phyloP scores from a whole-genome alignment of 1,140 invertebrate species.

The Meloidogyne chitwoodi region DNA sequence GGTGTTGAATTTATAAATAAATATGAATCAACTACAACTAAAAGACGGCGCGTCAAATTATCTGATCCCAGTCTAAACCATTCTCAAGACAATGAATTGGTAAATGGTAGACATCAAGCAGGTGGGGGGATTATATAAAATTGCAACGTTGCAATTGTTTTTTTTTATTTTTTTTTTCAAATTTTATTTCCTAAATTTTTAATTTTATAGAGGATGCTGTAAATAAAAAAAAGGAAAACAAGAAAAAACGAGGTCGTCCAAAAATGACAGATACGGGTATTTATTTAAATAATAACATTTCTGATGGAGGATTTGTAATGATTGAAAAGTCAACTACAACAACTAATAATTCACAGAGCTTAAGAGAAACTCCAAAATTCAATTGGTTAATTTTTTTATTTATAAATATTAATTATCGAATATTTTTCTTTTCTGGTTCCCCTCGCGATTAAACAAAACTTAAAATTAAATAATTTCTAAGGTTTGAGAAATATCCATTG shows the following conservation, averaged over 20 bases:
- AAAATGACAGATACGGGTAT: background rate
- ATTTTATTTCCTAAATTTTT: background rate
- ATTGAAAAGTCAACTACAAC: background rate
- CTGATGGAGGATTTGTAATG: background rate
- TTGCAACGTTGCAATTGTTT: background rate
- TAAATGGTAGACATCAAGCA: background rate
- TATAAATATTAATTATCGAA: background rate
- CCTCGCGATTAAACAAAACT: too few species aligned
- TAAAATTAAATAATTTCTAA: background rate
- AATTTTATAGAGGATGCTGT: background rate
- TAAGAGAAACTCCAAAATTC: background rate
- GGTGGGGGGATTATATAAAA: background rate
- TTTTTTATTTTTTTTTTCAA: background rate
- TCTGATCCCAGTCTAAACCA: background rate
- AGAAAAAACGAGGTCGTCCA: background rate
- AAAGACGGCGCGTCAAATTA: background rate
- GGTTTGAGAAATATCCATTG: constrained; percentile 13
- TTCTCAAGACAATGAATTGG: background rate
- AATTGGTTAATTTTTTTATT: background rate
- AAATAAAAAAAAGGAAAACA: background rate
- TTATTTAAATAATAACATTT: background rate
- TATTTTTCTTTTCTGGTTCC: too few species aligned
- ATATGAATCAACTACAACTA: background rate
- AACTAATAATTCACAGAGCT: background rate
- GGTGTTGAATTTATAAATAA: background rate